phyloP scores from a whole-genome alignment of 2,113 vertebrate genomes.

The Zingel zingel region DNA sequence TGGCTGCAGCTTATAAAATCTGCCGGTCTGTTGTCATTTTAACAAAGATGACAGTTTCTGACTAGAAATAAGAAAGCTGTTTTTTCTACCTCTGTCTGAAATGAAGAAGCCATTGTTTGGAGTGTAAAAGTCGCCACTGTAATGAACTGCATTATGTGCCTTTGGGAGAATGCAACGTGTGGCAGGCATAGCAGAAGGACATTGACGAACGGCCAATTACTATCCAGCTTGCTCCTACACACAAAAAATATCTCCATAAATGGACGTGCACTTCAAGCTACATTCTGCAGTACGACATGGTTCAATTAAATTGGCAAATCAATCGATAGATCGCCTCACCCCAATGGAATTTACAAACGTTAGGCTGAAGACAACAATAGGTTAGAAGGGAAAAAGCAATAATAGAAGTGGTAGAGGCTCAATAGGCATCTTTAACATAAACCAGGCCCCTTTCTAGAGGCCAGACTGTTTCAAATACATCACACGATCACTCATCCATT shows the following conservation, averaged over 20 bases:
- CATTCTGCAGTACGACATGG: constrained; percentile 24
- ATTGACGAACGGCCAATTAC: neutral
- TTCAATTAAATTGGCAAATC: constrained; percentile 46
- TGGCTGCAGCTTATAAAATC: neutral
- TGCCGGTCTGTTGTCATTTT: neutral
- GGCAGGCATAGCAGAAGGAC: neutral
- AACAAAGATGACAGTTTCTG: neutral
- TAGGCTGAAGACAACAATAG: neutral
- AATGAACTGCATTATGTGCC: neutral
- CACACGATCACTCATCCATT: neutral
- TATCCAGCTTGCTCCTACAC: neutral
- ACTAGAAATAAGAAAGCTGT: neutral
- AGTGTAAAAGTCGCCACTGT: neutral
- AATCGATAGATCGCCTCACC: constrained; percentile 48
- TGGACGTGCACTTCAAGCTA: constrained; percentile 23
- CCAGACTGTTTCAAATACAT: constrained; percentile 21
- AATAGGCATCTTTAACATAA: constrained; percentile 25
- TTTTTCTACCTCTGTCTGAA: neutral
- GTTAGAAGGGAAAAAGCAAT: constrained; percentile 20
- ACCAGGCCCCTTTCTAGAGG: constrained; percentile 12
- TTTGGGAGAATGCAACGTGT: neutral
- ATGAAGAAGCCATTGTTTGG: neutral
- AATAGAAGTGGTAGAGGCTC: neutral
- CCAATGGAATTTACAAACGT: constrained; percentile 18
- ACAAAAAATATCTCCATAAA: constrained; percentile 51